Evolutionary conservation across 37 sponge, comb jelly and placozoan genomes (phyloP), one percentile per base, ranked within the genome.

Genomic region (Amphimedon queenslandica): DNA sequence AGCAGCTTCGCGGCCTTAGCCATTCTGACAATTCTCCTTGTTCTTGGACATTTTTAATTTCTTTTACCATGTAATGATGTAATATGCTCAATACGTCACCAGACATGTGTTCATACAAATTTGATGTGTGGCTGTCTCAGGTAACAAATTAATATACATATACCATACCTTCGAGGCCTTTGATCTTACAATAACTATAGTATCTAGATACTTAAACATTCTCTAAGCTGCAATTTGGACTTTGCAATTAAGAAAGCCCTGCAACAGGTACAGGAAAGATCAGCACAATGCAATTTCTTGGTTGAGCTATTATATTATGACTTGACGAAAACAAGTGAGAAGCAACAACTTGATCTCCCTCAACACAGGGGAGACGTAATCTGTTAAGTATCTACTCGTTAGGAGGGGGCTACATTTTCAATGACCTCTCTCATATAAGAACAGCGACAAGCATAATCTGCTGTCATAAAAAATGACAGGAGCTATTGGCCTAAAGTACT

Each of bases 221-320:
- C 51, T 72, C 25, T 47, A 32, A 51, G 55, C 55, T 29, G 55
- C n/a, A n/a, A n/a, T n/a, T n/a, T n/a, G n/a, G n/a, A n/a, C n/a
- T n/a, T n/a, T n/a, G n/a, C n/a, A n/a, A n/a, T n/a, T n/a, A n/a
- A n/a, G n/a, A n/a, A n/a, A n/a, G n/a, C n/a, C n/a, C n/a, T 40
- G 39, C 60, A 32, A 37, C 75, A 36, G 25, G 63, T 74, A 20
- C 34, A 74, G 40, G 37, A 39, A 39, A 42, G 63, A 27, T 36
- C 60, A 38, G 61, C 63, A 39, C 63, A 64, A 39, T 74, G 75
- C 63, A 63, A 58, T 60, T 58, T 64, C 60, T 41, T 74, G 60
- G 75, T 74, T 11, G 75, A 74, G 40, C 75, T 74, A n/a, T 74
- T 74, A 30, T 64, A 74, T 36, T 64, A 64, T 21, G 65, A 67